phyloP scores from a whole-genome alignment of 2,797 vertebrate genomes.

The Tokudaia muenninki region DNA sequence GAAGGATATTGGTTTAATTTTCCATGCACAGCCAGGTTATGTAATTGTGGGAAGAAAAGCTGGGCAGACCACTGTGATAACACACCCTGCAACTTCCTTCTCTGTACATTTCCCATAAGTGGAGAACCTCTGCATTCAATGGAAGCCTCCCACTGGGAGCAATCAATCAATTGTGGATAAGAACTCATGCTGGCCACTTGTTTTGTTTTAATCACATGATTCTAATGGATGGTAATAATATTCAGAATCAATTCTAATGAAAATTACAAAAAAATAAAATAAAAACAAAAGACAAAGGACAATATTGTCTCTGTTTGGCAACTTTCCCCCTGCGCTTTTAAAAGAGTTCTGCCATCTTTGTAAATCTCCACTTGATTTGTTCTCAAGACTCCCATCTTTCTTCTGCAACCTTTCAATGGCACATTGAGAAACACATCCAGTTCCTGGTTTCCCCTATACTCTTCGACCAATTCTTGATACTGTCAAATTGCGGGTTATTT shows the following conservation, averaged over 20 bases:
- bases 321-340: background rate
- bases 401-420: background rate
- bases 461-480: background rate
- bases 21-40: background rate
- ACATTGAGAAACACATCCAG: background rate
- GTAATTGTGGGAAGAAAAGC: background rate
- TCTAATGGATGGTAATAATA: background rate
- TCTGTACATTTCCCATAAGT: background rate
- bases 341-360: background rate
- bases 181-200: background rate
- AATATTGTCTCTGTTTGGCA: background rate
- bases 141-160: background rate
- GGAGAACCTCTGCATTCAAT: background rate
- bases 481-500: background rate
- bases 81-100: background rate
- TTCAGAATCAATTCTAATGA: constrained; percentile 5
- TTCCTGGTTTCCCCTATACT: background rate
- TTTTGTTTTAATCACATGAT: background rate
- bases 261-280: background rate
- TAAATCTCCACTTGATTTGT: background rate
- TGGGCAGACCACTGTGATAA: background rate
- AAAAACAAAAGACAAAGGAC: background rate
- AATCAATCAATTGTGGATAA: background rate
- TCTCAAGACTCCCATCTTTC: constrained; percentile 25
- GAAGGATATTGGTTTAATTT: background rate